phyloP scores from a whole-genome alignment of 2,797 vertebrate genomes.

The Gobionotothen gibberifrons region DNA sequence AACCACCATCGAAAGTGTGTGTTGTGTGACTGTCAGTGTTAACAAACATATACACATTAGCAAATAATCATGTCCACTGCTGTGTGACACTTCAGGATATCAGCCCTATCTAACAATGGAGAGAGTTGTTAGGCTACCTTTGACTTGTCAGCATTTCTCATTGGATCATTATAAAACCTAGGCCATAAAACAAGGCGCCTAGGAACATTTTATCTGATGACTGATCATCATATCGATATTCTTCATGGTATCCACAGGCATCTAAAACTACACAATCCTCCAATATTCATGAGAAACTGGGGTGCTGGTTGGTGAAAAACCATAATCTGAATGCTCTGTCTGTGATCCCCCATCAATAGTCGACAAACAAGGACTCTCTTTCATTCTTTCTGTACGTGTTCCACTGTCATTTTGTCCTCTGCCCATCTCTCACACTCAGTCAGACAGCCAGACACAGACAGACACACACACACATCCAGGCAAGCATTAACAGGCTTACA shows the following conservation, averaged over 20 bases:
- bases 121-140: constrained; percentile 53
- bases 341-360: constrained; percentile 53
- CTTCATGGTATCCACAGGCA: constrained; percentile 52
- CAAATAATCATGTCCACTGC: constrained; percentile 34
- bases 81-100: constrained; percentile 61
- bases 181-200: constrained; percentile 40
- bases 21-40: constrained; percentile 14
- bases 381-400: constrained; percentile 47
- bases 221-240: constrained; percentile 59
- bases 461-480: constrained; percentile 1
- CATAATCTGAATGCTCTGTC: constrained; percentile 44
- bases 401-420: constrained; percentile 55
- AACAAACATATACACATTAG: not conserved
- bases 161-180: constrained; percentile 37
- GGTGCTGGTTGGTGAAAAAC: constrained; percentile 47
- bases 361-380: constrained; percentile 59
- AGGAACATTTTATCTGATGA: constrained; percentile 40
- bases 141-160: constrained; percentile 61
- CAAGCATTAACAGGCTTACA: constrained; percentile 28
- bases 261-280: constrained; percentile 53
- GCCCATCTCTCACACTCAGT: constrained; percentile 36
- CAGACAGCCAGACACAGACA: constrained; percentile 31
- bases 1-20: constrained; percentile 1
- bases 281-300: constrained; percentile 49
- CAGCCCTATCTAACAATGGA: constrained; percentile 44